Evolutionary conservation across 2,113 vertebrate genomes (phyloP), one percentile per base, ranked within the genome.

Genomic region (Etia nguti): DNA sequence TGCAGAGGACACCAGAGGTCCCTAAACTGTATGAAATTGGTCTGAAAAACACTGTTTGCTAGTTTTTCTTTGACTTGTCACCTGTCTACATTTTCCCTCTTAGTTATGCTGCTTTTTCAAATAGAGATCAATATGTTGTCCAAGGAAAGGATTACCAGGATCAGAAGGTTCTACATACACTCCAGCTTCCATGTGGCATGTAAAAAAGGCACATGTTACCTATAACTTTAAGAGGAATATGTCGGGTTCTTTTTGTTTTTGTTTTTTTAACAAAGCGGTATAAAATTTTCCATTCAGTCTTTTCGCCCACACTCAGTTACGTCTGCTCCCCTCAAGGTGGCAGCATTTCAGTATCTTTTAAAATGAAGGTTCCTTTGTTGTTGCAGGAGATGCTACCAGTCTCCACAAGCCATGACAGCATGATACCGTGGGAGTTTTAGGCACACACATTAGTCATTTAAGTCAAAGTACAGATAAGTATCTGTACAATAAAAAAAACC

Each of bases 341-440:
- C 91, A 90, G 86, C 90, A 91, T 90, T 92, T 90, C 13, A 16
- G 83, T 54, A 57, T 24, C 29, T 75, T 90, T 54, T 77, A 56
- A 77, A 11, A 36, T 62, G 31, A 56, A 79, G 68, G 22, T 10
- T 16, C 38, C n/a, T 55, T 3, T 56, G 26, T 60, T 86, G n/a
- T 29, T 81, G 43, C n/a, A 70, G 12, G 46, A 79, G 10, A 0
- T 18, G 26, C 3, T 68, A 31, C 11, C 13, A 52, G 59, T 13
- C 5, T 80, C 29, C 8, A 41, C 10, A 34, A n/a, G 36, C 18
- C 59, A 55, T 50, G 18, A 41, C 8, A 29, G 38, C 48, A 80
- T 79, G 46, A 68, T 54, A 50, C 26, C 43, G 10, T 9, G 2
- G 50, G 20, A 10, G 3, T 20, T 77, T 77, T 50, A 77, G 16